Conservation (phyloP, 2,797 vertebrate genomes). For the Coilia nasus region DNA sequence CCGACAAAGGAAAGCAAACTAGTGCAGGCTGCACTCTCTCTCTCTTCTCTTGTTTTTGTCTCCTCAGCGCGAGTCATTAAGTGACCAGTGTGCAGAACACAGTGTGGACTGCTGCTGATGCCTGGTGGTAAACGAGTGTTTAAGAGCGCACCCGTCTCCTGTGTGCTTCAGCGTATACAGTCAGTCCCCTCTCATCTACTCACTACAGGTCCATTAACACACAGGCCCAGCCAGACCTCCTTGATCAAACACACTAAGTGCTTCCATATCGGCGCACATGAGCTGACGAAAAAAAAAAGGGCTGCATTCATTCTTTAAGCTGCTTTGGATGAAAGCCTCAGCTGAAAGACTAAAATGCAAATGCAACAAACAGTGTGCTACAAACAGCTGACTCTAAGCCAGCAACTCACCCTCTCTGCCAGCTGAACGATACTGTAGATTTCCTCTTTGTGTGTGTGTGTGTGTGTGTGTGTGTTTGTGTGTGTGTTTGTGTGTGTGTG, state of each 20-base stretch:
- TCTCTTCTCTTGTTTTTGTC: neutral
- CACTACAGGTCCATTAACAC: neutral
- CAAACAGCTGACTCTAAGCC: neutral
- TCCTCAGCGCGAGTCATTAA: neutral
- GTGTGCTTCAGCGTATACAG: neutral
- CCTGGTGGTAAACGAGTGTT: neutral
- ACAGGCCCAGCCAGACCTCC: neutral
- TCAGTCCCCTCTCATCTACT: neutral
- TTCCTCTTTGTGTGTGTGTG: neutral
- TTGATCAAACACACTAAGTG: constrained; percentile 16
- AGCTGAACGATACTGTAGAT: neutral
- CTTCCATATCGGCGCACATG: neutral
- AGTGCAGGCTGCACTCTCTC: neutral
- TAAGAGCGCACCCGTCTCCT: neutral
- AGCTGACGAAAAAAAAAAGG: neutral
- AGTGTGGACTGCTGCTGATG: neutral
- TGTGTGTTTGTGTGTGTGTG: too few relatives aligned
- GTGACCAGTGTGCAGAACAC: neutral
- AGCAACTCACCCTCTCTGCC: neutral
- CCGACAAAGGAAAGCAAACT: neutral
- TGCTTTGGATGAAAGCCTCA: neutral
- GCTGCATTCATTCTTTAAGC: neutral
- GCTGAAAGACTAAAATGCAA: constrained; percentile 4
- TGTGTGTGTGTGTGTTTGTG: neutral
- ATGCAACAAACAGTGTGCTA: constrained; percentile 5